Percentiles rank a stretch among this genome's conserved stretches.
phyloP scores from a whole-genome alignment of 2,113 vertebrate genomes.

The Microcebus tavaratra region DNA sequence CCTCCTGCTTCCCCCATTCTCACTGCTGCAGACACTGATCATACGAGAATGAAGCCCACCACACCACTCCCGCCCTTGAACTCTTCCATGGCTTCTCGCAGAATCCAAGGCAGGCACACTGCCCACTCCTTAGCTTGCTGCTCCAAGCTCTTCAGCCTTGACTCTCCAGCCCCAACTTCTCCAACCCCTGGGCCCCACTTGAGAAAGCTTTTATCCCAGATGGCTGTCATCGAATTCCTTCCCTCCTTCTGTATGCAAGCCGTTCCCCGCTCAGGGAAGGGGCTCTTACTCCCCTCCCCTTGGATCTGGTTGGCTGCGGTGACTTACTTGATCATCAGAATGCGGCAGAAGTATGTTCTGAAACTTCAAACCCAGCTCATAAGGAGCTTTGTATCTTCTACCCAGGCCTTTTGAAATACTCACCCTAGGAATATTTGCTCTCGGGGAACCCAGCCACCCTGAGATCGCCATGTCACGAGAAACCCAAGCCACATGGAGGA shows the following conservation, averaged over 20 bases:
- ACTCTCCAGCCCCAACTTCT: neutral
- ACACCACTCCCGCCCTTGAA: neutral
- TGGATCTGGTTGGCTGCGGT: neutral
- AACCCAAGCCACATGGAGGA: neutral
- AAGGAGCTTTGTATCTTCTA: neutral
- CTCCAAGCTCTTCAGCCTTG: neutral
- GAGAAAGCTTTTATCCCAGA: neutral
- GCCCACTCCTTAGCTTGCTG: neutral
- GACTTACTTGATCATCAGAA: neutral
- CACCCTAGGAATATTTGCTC: neutral
- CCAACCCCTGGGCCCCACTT: neutral
- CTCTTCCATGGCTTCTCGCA: neutral
- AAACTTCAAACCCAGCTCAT: neutral
- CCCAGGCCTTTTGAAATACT: neutral
- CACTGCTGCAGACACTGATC: neutral
- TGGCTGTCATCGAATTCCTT: neutral
- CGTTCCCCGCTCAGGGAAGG: neutral
- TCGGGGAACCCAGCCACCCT: neutral
- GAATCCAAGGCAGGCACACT: neutral
- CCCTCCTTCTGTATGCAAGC: neutral
- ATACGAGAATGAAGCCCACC: neutral
- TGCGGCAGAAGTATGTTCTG: neutral
- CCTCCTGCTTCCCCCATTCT: neutral
- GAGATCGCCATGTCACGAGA: neutral
- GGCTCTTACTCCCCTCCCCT: neutral